Base-by-base conservation (phyloP, 37 sponge, comb jelly and placozoan genomes). In the Aplysina aerophoba region DNA sequence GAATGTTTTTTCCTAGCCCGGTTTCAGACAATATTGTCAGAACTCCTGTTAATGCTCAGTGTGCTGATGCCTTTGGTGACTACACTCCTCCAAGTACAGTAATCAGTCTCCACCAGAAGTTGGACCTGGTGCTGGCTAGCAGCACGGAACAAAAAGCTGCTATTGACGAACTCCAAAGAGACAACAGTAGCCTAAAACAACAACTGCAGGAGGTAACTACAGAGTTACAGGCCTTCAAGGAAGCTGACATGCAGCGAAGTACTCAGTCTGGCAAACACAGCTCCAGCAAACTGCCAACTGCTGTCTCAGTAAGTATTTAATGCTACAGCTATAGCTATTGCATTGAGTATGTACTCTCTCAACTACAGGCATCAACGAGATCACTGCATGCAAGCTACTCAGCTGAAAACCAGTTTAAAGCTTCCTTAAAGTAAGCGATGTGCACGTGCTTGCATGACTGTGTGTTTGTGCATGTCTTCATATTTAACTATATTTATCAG, bases 381-480 rank as follows among this genome's bases (percentile, higher is more conserved):
- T 37, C 74, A 21, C 37, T 73, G 39, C 74, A 73, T 41, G 12
- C 74, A 5, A 30, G 31, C 12, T 73, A 73, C 74, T 21, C 17
- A 22, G 40, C 31, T 38, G 35, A 12, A 11, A 73, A 30, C 20
- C 74, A 73, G 37, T 73, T 73, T 31, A 33, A 73, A 38, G 17
- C 74, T 30, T 73, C 74, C 17, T 37, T 13, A 73, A 73, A 73
- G 74, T 73, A 73, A 37, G 74, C 40, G n/a, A n/a, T n/a, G n/a
- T n/a, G n/a, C n/a, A n/a, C n/a, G n/a, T n/a, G n/a, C n/a, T n/a
- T n/a, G n/a, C n/a, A n/a, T n/a, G n/a, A n/a, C n/a, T n/a, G n/a
- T n/a, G n/a, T n/a, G n/a, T n/a, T n/a, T n/a, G n/a, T n/a, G n/a
- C n/a, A n/a, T n/a, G n/a, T n/a, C n/a, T n/a, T n/a, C n/a, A n/a